Evolutionary conservation across 2,888 invertebrate species (phyloP), one percentile per base, ranked within the genome.

Genomic region (Idaea aversata): DNA sequence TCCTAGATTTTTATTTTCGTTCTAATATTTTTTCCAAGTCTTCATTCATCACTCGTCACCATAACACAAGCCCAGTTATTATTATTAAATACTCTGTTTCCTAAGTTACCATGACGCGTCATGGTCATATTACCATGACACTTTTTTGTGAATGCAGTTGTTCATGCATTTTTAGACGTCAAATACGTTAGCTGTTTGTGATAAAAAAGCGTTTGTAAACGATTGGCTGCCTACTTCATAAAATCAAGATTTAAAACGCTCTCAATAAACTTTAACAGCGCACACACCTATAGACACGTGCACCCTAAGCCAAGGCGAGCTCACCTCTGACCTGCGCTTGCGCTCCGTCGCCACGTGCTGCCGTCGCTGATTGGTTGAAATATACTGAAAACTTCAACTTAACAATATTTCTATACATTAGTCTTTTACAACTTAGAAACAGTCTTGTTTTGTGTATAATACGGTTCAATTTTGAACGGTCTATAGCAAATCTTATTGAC

Each of bases 261-360:
- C 13, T 47, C 47, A 47, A 47, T 7, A 47, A 47, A 47, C 13
- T 10, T 47, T 7, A 13, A 47, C 47, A 47, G 47, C 47, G 47
- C 47, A 47, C 13, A 47, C 34, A 59, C 10, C 34, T 15, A 59
- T 5, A 59, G 68, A 67, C 65, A 67, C 63, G 66, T 73, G 77
- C 77, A 81, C 83, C 80, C 73, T 79, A 83, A 85, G 85, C 86
- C 59, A 47, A 59, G 59, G 82, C 82, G 74, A 80, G 73, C 74
- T 80, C 83, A 88, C 88, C 90, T 86, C 76, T 89, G 90, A 88
- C 89, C 90, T 75, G 47, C 5, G 47, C 47, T 47, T 47, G 73
- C 72, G 78, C 76, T 78, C 79, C 79, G 73, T 79, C 78, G 79
- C 86, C 89, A 87, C 91, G 91, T 89, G 91, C 88, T 86, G 82